These are phyloP conservation scores for Amorpha juglandis DNA, from an alignment of 2,888 invertebrate genomes.

Conservation along the genomic window DNA sequence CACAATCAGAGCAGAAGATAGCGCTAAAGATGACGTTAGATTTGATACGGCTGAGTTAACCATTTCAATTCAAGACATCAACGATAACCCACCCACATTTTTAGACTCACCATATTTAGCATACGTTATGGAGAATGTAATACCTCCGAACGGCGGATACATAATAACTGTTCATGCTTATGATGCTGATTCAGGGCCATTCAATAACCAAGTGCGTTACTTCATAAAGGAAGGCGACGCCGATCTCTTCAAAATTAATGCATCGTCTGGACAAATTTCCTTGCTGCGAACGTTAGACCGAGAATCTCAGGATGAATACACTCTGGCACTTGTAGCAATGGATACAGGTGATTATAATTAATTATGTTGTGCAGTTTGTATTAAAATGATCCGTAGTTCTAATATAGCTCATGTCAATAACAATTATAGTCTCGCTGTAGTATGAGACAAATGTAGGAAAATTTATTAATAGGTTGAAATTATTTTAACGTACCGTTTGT, in stretches of 20 bases:
- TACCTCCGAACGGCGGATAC: conserved; percentile 91
- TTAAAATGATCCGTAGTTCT: background rate
- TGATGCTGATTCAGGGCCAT: conserved; percentile 95
- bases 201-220: conserved; percentile 95
- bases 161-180: conserved; percentile 93
- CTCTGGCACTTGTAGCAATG: conserved; percentile 94
- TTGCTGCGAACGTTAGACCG: conserved; percentile 92
- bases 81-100: conserved; percentile 97
- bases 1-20: conserved; percentile 94
- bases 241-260: conserved; percentile 95
- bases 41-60: conserved; percentile 92
- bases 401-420: background rate
- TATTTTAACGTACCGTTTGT: too few species aligned
- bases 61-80: conserved; percentile 94
- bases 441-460: background rate
- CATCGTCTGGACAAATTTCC: conserved; percentile 95
- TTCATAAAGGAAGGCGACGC: conserved; percentile 97
- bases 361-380: conserved; percentile 15
- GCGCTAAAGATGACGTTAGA: conserved; percentile 89
- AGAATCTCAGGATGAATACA: conserved; percentile 92
- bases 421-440: background rate
- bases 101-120: conserved; percentile 97
- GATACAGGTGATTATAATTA: conserved; percentile 90
- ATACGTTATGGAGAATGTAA: conserved; percentile 96
- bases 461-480: too few species aligned